Base-by-base conservation (phyloP, 2,888 invertebrate genomes). In the Axea sp. region DNA sequence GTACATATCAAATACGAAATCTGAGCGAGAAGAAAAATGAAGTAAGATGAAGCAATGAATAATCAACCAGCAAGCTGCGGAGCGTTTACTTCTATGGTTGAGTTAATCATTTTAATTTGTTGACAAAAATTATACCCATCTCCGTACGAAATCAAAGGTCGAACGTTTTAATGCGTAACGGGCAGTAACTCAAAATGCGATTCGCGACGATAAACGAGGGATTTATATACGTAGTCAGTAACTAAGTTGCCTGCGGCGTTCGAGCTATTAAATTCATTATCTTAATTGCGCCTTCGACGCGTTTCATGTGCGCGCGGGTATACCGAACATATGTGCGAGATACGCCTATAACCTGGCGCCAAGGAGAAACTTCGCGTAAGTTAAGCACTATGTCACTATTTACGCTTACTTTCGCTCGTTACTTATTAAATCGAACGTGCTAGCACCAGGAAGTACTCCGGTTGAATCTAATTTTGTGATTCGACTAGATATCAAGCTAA, bases 211-310 rank as follows among this genome's bases (percentile, higher is more conserved):
- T 57, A 57, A 60, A 67, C 33, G 62, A 41, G 22, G 65, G 43
- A 67, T 75, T 68, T 45, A 53, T 59, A 57, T 47, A 62, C 49
- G 22, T 57, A 69, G 43, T 31, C 51, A 41, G 75, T 67, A 73
- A 69, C 71, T 45, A 24, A 5, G 37, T 41, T 31, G 31, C 55
- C 65, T 64, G 64, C 59, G 64, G 31, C 45, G 71, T 53, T 65
- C 49, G 59, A 62, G 80, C 78, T 77, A 83, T 83, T 81, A 82
- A 82, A 83, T 84, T 81, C 83, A 84, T 86, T 84, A 84, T 81
- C 81, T 84, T 84, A 84, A 83, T 83, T 81, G 78, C 80, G 77
- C 77, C 80, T 77, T 77, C 78, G 79, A 80, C 81, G 82, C 82
- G 81, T 81, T 77, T 80, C 57, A 37, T 62, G 55, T 57, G 45